These are phyloP conservation scores for Drosophila nigrodunni DNA, from an alignment of 1,140 invertebrate species.

Conservation along the genomic window DNA sequence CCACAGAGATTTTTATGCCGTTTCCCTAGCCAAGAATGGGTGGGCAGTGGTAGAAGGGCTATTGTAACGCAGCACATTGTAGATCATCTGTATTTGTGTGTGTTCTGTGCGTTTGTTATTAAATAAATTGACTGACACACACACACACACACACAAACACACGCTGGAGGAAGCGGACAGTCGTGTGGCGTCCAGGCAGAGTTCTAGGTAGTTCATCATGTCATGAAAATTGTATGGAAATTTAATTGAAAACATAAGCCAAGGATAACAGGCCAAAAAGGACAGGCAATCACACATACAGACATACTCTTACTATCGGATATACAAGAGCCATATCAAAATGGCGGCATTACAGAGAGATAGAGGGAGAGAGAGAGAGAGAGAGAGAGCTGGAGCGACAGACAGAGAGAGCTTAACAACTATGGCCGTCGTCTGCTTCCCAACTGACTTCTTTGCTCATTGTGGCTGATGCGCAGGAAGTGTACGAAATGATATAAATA, in stretches of 20 bases:
- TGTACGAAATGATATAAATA: slow-evolving; percentile 82
- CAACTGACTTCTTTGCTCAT: slow-evolving; percentile 42
- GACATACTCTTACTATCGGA: slow-evolving; percentile 39
- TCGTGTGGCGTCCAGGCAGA: slow-evolving; percentile 45
- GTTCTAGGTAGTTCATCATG: slow-evolving; percentile 80
- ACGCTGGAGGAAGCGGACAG: slow-evolving; percentile 31
- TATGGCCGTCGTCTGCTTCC: slow-evolving; percentile 56
- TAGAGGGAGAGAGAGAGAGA: neutral
- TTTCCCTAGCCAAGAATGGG: slow-evolving; percentile 14
- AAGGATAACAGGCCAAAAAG: slow-evolving; percentile 82
- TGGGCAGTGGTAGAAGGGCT: neutral
- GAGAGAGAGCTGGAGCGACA: neutral
- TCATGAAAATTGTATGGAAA: slow-evolving; percentile 84
- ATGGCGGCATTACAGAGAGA: slow-evolving; percentile 42
- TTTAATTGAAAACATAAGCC: slow-evolving; percentile 84
- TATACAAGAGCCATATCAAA: slow-evolving; percentile 38
- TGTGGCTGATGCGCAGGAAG: slow-evolving; percentile 72
- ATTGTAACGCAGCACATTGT: slow-evolving; percentile 33
- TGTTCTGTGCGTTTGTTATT: slow-evolving; percentile 73
- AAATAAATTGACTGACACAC: slow-evolving; percentile 77
- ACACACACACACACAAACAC: slow-evolving; percentile 25
- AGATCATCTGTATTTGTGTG: slow-evolving; percentile 14
- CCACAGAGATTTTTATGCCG: slow-evolving; percentile 60
- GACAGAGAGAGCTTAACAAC: slow-evolving; percentile 59
- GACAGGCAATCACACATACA: slow-evolving; percentile 71